These are phyloP conservation scores for Trichogramma evanescens DNA, from an alignment of 2,888 invertebrate species.

Conservation along the genomic window DNA sequence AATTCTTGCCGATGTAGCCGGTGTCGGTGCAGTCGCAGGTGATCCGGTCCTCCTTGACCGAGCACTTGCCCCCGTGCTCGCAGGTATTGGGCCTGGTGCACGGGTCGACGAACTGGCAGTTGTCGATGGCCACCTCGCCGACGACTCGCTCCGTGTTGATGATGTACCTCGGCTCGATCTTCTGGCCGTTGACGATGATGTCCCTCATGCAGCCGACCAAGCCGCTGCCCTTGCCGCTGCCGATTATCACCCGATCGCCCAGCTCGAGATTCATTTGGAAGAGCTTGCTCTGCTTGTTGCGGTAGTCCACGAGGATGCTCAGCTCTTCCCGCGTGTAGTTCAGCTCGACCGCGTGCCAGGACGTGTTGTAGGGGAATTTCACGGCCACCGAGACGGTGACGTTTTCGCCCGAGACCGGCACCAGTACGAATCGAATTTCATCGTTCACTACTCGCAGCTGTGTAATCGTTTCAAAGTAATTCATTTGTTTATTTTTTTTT, in stretches of 20 bases:
- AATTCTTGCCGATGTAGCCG: slow-evolving; percentile 88
- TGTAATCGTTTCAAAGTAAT: neutral
- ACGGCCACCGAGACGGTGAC: slow-evolving; percentile 72
- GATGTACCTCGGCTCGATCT: slow-evolving; percentile 74
- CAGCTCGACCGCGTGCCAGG: slow-evolving; percentile 78
- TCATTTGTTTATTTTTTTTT: neutral
- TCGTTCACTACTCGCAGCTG: slow-evolving; percentile 75
- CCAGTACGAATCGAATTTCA: slow-evolving; percentile 76
- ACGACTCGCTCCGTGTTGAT: slow-evolving; percentile 77
- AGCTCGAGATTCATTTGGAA: slow-evolving; percentile 62
- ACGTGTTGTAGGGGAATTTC: slow-evolving; percentile 70
- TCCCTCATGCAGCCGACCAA: slow-evolving; percentile 89
- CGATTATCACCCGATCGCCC: slow-evolving; percentile 68
- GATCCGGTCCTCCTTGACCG: slow-evolving; percentile 78
- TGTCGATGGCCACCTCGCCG: slow-evolving; percentile 83
- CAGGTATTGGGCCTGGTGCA: slow-evolving; percentile 85
- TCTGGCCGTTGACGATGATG: slow-evolving; percentile 73
- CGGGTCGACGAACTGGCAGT: slow-evolving; percentile 83
- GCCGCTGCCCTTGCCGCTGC: slow-evolving; percentile 69
- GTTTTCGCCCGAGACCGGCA: slow-evolving; percentile 68
- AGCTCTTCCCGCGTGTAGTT: slow-evolving; percentile 70
- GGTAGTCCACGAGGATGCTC: slow-evolving; percentile 68
- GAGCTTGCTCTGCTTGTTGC: slow-evolving; percentile 63
- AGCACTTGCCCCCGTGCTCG: slow-evolving; percentile 86
- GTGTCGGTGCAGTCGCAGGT: slow-evolving; percentile 86